These are phyloP conservation scores for Mesodorylaimus sp. DNA, from an alignment of 2,888 invertebrate genomes.

Conservation along the genomic window DNA sequence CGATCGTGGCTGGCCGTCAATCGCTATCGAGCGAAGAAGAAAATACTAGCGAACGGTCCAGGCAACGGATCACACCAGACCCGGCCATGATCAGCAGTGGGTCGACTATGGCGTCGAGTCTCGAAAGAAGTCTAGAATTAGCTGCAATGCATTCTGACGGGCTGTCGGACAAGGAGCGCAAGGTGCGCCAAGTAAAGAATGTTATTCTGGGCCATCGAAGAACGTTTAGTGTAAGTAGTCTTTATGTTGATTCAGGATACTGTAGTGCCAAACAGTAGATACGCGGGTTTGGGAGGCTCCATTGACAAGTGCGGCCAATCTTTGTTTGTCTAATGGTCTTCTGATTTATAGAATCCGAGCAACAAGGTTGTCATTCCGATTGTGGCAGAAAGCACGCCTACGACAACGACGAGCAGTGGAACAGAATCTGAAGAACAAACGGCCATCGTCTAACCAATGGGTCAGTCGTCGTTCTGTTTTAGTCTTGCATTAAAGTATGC, in stretches of 20 bases:
- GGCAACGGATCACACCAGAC: background rate
- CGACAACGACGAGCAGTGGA: background rate
- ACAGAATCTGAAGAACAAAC: background rate
- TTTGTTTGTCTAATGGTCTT: background rate
- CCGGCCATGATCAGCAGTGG: constrained; percentile 8
- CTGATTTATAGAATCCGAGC: background rate
- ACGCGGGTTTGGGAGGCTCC: too few relatives aligned
- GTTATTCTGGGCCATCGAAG: constrained; percentile 19
- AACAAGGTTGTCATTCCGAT: background rate
- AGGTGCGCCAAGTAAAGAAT: constrained; percentile 19
- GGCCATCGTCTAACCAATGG: background rate
- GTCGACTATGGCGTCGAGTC: constrained; percentile 11
- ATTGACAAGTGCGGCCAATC: too few relatives aligned
- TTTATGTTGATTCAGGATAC: too few relatives aligned
- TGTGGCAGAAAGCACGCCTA: background rate
- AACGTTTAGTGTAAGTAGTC: constrained; percentile 14
- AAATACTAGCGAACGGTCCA: constrained; percentile 8
- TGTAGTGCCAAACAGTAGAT: too few relatives aligned
- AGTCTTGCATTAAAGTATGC: too few relatives aligned
- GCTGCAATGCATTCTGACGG: constrained; percentile 23
- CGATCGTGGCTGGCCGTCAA: background rate
- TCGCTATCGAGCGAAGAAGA: constrained; percentile 8
- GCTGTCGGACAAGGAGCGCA: constrained; percentile 24
- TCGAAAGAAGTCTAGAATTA: constrained; percentile 11
- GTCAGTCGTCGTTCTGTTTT: background rate